phyloP scores from a whole-genome alignment of 2,888 invertebrate species.

The Caenorhabditis drosophilae region DNA sequence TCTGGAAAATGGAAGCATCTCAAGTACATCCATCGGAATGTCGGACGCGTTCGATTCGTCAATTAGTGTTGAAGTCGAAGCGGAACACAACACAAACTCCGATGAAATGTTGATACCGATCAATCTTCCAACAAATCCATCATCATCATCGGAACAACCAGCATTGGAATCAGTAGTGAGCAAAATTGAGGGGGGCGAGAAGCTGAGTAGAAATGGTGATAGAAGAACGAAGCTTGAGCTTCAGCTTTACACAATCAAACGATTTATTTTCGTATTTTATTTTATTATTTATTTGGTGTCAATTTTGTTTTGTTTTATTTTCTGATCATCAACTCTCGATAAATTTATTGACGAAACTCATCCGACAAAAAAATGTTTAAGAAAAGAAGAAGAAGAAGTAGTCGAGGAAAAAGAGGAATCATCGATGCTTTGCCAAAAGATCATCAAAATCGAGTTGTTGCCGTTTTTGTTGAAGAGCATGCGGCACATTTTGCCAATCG shows the following conservation, averaged over 20 bases:
- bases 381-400: neutral
- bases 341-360: neutral
- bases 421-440: neutral
- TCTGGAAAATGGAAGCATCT: conserved; percentile 6
- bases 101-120: neutral
- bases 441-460: conserved; percentile 5
- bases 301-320: conserved; percentile 12
- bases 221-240: conserved; percentile 6
- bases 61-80: too few species aligned
- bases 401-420: neutral
- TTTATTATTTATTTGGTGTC: conserved; percentile 32
- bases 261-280: conserved; percentile 34
- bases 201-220: neutral
- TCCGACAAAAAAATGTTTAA: neutral
- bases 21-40: conserved; percentile 14
- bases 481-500: conserved; percentile 56
- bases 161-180: neutral
- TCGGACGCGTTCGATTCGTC: conserved; percentile 6
- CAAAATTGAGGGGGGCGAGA: too few species aligned
- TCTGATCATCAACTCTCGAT: neutral
- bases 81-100: neutral
- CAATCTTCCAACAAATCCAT: neutral
- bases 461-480: conserved; percentile 32
- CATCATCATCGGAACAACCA: neutral
- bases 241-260: conserved; percentile 44